A percentile compares a stretch with the other conserved stretches of the same genome.
These are phyloP conservation scores for Picathartes gymnocephalus DNA, from an alignment of 2,113 vertebrate species.

Conservation along the genomic window DNA sequence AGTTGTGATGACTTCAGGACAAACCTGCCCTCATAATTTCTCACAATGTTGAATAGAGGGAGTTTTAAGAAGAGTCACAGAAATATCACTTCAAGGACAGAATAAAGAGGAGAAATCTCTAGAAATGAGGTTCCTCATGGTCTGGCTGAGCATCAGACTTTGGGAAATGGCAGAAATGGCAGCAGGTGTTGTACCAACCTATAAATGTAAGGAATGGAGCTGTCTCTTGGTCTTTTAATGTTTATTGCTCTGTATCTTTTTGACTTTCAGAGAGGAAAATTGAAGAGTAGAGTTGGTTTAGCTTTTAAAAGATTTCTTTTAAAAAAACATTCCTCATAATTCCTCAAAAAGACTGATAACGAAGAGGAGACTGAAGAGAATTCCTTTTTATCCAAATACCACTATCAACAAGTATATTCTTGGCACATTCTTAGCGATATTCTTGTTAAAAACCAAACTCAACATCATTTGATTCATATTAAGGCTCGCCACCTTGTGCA, in stretches of 20 bases:
- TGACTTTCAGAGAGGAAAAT: neutral
- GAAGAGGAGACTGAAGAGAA: neutral
- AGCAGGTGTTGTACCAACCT: neutral
- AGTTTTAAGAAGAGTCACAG: neutral
- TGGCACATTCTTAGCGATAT: neutral
- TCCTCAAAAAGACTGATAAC: fast-evolving
- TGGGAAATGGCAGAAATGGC: neutral
- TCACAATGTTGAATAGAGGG: neutral
- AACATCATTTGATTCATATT: neutral
- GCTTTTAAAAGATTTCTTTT: neutral
- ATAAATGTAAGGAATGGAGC: neutral
- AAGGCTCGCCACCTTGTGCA: neutral
- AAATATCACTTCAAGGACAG: neutral
- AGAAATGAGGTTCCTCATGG: neutral
- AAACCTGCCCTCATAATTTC: neutral
- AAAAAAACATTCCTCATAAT: neutral
- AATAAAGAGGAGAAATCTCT: neutral
- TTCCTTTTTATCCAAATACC: neutral
- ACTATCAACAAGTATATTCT: neutral
- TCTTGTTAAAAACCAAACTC: neutral
- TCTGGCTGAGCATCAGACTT: neutral
- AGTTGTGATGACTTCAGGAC: neutral
- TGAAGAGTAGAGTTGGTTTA: neutral
- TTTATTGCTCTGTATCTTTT: neutral
- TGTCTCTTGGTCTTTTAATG: neutral